Base-by-base conservation (phyloP, 2,888 invertebrate species). In the Patella caerulea region DNA sequence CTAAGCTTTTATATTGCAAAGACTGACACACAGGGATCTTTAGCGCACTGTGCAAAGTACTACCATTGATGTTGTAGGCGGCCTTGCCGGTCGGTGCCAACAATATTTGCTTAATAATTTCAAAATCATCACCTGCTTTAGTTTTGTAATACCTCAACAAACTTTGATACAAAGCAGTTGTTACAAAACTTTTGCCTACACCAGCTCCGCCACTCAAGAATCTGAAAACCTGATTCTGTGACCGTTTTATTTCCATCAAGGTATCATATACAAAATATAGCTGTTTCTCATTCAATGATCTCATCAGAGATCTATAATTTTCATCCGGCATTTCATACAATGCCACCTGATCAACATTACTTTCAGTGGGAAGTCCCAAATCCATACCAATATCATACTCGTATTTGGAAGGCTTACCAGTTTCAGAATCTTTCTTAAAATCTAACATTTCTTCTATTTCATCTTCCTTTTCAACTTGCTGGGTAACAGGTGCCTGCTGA, bases 71-170 rank as follows among this genome's bases (percentile, higher is more conserved):
- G 69, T 76, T 71, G 59, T 76, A 79, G 11, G 82, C 82, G 34
- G 83, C 85, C 69, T 83, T 85, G 56, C 83, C 83, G 59, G 84
- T 84, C 70, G 83, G 24, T 24, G 83, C 82, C 17, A 79, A 12
- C 2, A 84, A 72, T 4, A 84, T 54, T 19, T 81, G 45, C 65
- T 52, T 65, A 7, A 45, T 45, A 14, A 74, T 71, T 11, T 65
- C 55, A 71, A 76, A 79, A 72, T 83, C 71, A 9, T 81, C 74
- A 53, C 82, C 83, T 69, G 78, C 71, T 71, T 53, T 71, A 55
- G 69, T 81, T 71, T 81, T 85, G 17, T 71, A 73, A 75, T 71
- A 81, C 75, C 24, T 24, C 24, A 24, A 24, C 24, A 24, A 24
- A 24, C 24, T 24, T 24, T 24, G 24, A 24, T 24, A 24, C 24